Evolutionary conservation across 2,797 vertebrate species (phyloP), one percentile per base, ranked within the genome.

Genomic region (Sparus aurata): DNA sequence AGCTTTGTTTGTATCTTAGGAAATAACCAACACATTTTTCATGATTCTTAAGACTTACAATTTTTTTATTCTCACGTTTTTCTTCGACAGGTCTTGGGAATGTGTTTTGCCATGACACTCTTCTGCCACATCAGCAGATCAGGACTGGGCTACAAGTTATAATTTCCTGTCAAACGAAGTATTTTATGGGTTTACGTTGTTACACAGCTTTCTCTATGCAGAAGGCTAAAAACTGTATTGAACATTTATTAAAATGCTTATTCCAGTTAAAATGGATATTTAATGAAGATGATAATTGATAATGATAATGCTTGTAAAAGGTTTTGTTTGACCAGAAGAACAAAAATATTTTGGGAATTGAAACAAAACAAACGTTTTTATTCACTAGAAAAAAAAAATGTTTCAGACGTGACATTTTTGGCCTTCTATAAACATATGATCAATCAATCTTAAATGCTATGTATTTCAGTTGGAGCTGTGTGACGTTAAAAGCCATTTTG

Each of bases 51-150:
- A 38, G 38, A 10, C 38, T 38, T 38, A 9, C 34, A 38, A 10
- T 22, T 1, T 1, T 2, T 34, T 6, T 22, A 6, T 7, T 13
- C n/a, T 53, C 1, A 18, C 45, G 4, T 77, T 10, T 59, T 12
- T 2, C 76, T 59, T 77, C 49, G n/a, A 9, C 88, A 96, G 96
- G 96, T 96, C 5, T 73, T 96, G 92, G 95, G 91, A n/a, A 96
- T 96, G 96, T 96, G 95, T 41, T 96, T 96, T 34, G 92, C 95
- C 80, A 94, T 96, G 94, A 96, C 96, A 1, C 91, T 96, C 41
- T 96, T 95, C 90, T 96, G 96, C 86, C 95, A 96, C 90, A 96
- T 96, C 79, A 95, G 91, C 45, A 89, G 91, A 67, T 87, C 92
- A 23, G 95, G 95, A 81, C 91, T 96, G 23, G 93, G 94, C 57